Conservation (phyloP, 2,888 invertebrate genomes). For the Pristionchus fissidentatus region DNA sequence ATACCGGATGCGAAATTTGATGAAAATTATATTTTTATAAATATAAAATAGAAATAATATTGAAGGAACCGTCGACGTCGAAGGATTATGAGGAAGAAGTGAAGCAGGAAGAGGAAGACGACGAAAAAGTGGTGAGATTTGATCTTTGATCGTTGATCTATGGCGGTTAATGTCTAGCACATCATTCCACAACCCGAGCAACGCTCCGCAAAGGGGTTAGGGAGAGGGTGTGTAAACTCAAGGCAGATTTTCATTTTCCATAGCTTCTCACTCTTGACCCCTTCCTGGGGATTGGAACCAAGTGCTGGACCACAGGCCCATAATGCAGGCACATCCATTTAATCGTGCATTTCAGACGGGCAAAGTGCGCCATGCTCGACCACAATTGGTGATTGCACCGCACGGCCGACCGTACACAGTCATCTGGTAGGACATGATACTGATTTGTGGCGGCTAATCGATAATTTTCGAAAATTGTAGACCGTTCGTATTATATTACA, state of each 20-base stretch:
- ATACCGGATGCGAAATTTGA: background rate
- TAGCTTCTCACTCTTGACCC: no score
- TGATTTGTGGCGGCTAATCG: no score
- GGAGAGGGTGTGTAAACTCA: no score
- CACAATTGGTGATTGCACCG: slow-evolving; percentile 27
- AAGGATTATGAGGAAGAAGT: slow-evolving; percentile 25
- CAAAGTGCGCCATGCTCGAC: background rate
- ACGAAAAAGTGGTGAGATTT: background rate
- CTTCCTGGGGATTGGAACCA: no score
- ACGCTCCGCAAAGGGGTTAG: no score
- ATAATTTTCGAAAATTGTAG: background rate
- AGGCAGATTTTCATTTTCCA: no score
- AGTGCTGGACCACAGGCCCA: no score
- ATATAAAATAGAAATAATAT: background rate
- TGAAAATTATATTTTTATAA: background rate
- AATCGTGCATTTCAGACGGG: background rate
- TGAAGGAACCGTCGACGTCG: slow-evolving; percentile 24
- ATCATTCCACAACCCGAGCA: no score
- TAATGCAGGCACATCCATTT: no score
- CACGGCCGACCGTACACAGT: slow-evolving; percentile 36
- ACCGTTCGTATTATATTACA: background rate
- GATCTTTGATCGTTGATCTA: background rate
- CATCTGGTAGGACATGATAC: background rate
- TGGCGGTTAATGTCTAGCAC: no score
- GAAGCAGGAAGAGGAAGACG: slow-evolving; percentile 42